These are phyloP conservation scores for Carassius carassius DNA, from an alignment of 2,113 vertebrate species.

Conservation along the genomic window DNA sequence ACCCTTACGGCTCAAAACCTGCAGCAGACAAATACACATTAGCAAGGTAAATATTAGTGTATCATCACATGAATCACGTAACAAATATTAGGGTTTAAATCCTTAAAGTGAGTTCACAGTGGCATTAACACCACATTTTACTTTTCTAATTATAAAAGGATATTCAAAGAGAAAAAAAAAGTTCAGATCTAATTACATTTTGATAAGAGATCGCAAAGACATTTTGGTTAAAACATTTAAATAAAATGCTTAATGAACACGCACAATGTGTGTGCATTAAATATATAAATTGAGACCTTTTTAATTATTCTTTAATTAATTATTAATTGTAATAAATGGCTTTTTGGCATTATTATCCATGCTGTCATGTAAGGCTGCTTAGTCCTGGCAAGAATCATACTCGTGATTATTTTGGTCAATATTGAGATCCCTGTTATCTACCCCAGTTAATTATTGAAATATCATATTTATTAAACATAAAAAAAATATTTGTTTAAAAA, in stretches of 20 bases:
- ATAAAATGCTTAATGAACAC: neutral
- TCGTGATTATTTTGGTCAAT: neutral
- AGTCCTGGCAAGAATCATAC: neutral
- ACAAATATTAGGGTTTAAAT: no score
- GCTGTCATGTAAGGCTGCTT: neutral
- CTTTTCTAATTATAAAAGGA: no score
- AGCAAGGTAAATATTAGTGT: neutral
- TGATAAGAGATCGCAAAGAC: neutral
- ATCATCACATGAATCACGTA: no score
- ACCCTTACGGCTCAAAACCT: conserved; percentile 86
- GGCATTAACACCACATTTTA: no score
- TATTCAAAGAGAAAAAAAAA: no score
- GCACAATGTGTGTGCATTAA: neutral
- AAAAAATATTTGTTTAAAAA: neutral
- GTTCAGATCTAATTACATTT: no score
- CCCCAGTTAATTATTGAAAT: neutral
- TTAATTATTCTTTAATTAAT: neutral
- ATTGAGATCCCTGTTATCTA: neutral
- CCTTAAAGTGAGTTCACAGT: no score
- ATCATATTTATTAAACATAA: neutral
- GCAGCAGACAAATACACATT: neutral
- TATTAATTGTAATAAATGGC: neutral
- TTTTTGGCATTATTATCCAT: neutral
- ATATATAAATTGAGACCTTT: neutral
- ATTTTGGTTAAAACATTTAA: neutral